Percentiles rank a stretch among this genome's conserved stretches.
phyloP scores from a whole-genome alignment of 2,797 vertebrate species.

The Sciaenops ocellatus region DNA sequence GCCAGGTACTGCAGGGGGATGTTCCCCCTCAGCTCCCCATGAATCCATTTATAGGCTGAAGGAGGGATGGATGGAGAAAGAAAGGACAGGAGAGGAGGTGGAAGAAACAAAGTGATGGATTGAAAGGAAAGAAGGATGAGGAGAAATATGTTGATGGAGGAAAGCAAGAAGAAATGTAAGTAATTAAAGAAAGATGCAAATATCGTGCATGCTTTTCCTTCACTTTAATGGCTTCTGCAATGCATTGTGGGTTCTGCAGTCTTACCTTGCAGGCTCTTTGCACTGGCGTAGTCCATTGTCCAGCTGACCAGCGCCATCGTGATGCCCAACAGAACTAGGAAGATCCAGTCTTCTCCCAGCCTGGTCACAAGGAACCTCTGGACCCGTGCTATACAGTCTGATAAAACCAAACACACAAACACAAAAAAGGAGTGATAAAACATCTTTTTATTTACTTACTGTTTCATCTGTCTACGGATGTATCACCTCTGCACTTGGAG shows the following conservation, averaged over 20 bases:
- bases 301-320: conserved; percentile 97
- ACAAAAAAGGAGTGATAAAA: background rate
- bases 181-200: background rate
- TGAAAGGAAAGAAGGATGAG: background rate
- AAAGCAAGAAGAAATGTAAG: background rate
- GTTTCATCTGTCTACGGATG: background rate
- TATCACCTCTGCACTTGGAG: conserved; percentile 93
- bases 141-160: background rate
- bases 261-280: conserved; percentile 93
- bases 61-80: background rate
- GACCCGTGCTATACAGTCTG: conserved; percentile 88
- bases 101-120: background rate
- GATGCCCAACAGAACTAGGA: conserved; percentile 93
- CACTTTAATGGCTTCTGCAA: too few relatives aligned
- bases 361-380: conserved; percentile 89
- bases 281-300: conserved; percentile 96
- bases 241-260: conserved; percentile 11
- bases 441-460: fast-evolving
- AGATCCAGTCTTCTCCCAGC: conserved; percentile 97
- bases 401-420: conserved; percentile 31
- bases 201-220: background rate
- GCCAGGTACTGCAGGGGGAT: conserved; percentile 91
- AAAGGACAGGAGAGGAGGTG: background rate
- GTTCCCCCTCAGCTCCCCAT: conserved; percentile 86
- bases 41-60: conserved; percentile 95